Base-by-base conservation (phyloP, 2,888 invertebrate species). In the Trissolcus brochymenae region DNA sequence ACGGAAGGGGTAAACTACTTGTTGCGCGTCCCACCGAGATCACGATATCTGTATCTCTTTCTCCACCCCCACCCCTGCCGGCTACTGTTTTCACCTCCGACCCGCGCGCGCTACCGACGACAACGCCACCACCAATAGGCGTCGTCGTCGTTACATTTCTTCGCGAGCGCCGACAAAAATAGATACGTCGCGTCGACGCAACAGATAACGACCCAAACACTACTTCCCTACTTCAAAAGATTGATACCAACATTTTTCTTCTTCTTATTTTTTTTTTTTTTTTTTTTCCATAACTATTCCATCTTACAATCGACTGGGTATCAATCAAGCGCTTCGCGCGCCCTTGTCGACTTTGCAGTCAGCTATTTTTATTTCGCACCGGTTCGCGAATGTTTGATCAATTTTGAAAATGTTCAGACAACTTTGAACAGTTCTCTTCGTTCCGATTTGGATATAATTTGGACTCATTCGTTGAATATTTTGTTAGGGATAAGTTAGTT, bases 181-280 rank as follows among this genome's bases (percentile, higher is more conserved):
- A 87, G 84, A 85, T 82, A 82, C 80, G 83, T 82, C 83, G 85
- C 83, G 84, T 82, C 84, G 84, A 84, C 86, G 86, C 87, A 87
- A 86, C 87, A 86, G 85, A 87, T 86, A 86, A 85, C 85, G 55
- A 55, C 21, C 35, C 59, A 64, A 59, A 66, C 73, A 55, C 60
- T 55, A 60, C 68, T 14, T 13, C 35, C 19, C 60, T 54, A 60
- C 68, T 68, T 35, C 11, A 11, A 35, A 35, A 35, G 54, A 68
- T 54, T 68, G 68, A 68, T 61, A 68, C 54, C 43, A 19, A 16
- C n/a, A n/a, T 40, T 57, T 25, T 51, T 57, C 57, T 49, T 62
- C 53, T 43, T 50, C n/a, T n/a, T n/a, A n/a, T n/a, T 21, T 46
- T 17, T 13, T 14, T 43, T 43, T 16, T 59, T 4, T 25, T 25